Conservation (phyloP, 2,113 vertebrate species). For the Hoplias malabaricus region DNA sequence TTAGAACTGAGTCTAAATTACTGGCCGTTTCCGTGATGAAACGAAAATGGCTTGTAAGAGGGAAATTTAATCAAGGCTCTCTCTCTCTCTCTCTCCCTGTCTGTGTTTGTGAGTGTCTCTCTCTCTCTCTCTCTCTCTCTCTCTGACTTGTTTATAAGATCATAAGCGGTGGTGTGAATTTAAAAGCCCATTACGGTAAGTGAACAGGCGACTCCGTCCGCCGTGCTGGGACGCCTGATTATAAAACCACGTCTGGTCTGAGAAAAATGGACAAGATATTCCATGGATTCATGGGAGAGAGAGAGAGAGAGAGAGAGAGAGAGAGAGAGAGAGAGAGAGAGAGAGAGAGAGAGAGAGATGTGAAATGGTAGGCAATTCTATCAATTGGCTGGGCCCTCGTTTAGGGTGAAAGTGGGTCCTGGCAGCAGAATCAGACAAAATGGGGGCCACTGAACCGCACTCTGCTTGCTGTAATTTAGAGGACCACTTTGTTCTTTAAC, state of each 20-base stretch:
- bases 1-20: slow-evolving; percentile 48
- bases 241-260: neutral
- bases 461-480: neutral
- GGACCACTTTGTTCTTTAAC: neutral
- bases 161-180: slow-evolving; percentile 40
- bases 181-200: slow-evolving; percentile 48
- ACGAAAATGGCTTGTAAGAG: slow-evolving; percentile 36
- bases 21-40: slow-evolving; percentile 44
- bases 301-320: neutral
- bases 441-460: neutral
- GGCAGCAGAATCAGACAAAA: neutral
- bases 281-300: neutral
- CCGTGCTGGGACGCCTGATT: slow-evolving; percentile 26
- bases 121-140: neutral
- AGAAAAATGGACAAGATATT: neutral
- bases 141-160: slow-evolving; percentile 36
- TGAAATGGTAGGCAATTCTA: neutral
- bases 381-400: neutral
- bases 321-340: neutral
- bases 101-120: too few relatives aligned
- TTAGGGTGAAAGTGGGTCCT: neutral
- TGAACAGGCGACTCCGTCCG: slow-evolving; percentile 10
- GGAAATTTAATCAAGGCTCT: slow-evolving; percentile 43
- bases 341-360: neutral
- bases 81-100: neutral